Conservation (phyloP, 2,797 vertebrate species). For the Pteropus rufus region DNA sequence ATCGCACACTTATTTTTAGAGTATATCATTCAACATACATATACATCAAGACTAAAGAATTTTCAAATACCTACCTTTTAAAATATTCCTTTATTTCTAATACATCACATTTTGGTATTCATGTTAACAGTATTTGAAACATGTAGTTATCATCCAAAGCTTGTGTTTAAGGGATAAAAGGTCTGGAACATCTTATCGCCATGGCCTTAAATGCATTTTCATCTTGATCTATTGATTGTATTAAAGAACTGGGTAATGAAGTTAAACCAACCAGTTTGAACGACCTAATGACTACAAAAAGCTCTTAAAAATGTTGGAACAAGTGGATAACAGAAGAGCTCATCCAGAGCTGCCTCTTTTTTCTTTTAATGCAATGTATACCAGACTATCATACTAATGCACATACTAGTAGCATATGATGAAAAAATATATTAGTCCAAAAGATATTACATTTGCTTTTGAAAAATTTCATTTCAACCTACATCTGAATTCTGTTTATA, state of each 20-base stretch:
- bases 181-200: neutral
- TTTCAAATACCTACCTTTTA: neutral
- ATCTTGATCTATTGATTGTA: neutral
- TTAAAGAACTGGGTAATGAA: neutral
- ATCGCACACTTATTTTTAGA: neutral
- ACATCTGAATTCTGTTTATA: neutral
- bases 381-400: neutral
- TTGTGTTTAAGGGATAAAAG: neutral
- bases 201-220: neutral
- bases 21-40: neutral
- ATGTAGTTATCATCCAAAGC: neutral
- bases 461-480: neutral
- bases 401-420: neutral
- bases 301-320: neutral
- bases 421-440: neutral
- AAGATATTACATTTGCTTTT: neutral
- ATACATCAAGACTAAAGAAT: neutral
- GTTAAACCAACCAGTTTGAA: neutral
- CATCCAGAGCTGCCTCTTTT: neutral
- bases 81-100: neutral
- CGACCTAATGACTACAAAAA: neutral
- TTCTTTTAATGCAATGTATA: neutral
- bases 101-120: neutral
- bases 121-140: neutral
- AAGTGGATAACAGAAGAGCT: neutral